Evolutionary conservation across 2,888 invertebrate genomes (phyloP), one percentile per base, ranked within the genome.

Genomic region (Oscheius myriophilus): DNA sequence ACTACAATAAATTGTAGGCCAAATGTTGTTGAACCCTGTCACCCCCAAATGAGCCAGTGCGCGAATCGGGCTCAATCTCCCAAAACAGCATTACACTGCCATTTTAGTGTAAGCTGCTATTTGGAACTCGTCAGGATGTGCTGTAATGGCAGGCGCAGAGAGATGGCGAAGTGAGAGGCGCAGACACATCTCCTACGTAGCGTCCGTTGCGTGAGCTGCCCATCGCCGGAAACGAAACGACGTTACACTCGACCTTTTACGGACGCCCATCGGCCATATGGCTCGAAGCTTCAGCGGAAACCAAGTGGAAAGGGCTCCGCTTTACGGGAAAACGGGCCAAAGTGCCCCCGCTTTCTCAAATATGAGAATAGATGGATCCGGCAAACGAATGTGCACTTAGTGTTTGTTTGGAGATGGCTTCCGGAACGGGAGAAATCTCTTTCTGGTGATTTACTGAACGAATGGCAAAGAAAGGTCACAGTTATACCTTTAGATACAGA

Each of bases 21-120:
- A 3, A 33, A 33, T 33, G 33, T 33, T 33, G 33, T 9, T 3
- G 3, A 33, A 33, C 33, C 33, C 33, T n/a, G n/a, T n/a, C n/a
- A n/a, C n/a, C 33, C 33, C 33, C 9, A 33, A 33, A 6, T 33
- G 49, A 18, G 49, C 21, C 21, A 46, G 4, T 46, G 49, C 21
- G 21, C 21, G 18, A 21, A 46, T 6, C 11, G 3, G 2, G 49
- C 18, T 18, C 21, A 46, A 46, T 46, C 49, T 42, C 57, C 57
- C 42, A 41, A 57, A 41, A 57, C 57, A 42, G 57, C 45, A 41
- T 65, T 65, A 65, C 65, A 65, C 65, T 55, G 46, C 46, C 45
- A 65, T 65, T 54, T 54, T 46, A 65, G 65, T 65, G 65, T 65
- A 65, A 65, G 57, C 57, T 55, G 65, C 65, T 65, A 65, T 65